Evolutionary conservation across 2,888 invertebrate genomes (phyloP).

Genomic region (Leucophenga maculata): DNA sequence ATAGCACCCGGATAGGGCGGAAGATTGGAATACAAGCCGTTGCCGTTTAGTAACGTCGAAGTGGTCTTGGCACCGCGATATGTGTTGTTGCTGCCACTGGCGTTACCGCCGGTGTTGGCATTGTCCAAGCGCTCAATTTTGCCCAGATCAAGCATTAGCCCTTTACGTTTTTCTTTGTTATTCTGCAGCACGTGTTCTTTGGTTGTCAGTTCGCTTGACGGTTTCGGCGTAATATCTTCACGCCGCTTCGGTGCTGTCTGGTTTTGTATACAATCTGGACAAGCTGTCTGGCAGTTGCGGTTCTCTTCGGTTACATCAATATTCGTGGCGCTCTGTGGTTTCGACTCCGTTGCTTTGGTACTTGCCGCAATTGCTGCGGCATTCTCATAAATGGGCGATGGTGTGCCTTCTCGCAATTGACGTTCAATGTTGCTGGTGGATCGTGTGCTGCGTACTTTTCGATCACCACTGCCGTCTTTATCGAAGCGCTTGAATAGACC

Average conservation of each 20-base stretch:
- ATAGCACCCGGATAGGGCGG: constrained; percentile 61
- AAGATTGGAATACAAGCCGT: constrained; percentile 66
- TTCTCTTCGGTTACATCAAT: constrained; percentile 45
- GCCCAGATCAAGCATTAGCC: constrained; percentile 78
- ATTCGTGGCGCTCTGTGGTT: constrained; percentile 68
- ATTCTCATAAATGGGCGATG: constrained; percentile 64
- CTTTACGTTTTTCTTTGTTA: constrained; percentile 72
- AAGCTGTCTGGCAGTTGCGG: constrained; percentile 56
- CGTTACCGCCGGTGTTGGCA: constrained; percentile 25
- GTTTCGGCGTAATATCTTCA: background rate
- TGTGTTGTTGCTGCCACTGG: constrained; percentile 35
- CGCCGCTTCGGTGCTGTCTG: constrained; percentile 28
- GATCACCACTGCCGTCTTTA: constrained; percentile 74
- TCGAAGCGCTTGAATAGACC: constrained; percentile 84
- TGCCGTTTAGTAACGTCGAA: constrained; percentile 55
- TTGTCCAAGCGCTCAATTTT: constrained; percentile 69
- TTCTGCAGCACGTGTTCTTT: constrained; percentile 36
- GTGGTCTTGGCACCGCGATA: constrained; percentile 52
- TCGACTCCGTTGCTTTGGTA: constrained; percentile 22
- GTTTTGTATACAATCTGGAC: constrained; percentile 58
- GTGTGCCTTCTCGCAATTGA: constrained; percentile 58
- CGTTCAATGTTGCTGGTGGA: constrained; percentile 70
- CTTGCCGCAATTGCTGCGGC: constrained; percentile 46
- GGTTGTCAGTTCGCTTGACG: background rate
- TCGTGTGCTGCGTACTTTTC: constrained; percentile 66